These are phyloP conservation scores for Labrus mixtus DNA, from an alignment of 2,113 vertebrate species.

Conservation along the genomic window DNA sequence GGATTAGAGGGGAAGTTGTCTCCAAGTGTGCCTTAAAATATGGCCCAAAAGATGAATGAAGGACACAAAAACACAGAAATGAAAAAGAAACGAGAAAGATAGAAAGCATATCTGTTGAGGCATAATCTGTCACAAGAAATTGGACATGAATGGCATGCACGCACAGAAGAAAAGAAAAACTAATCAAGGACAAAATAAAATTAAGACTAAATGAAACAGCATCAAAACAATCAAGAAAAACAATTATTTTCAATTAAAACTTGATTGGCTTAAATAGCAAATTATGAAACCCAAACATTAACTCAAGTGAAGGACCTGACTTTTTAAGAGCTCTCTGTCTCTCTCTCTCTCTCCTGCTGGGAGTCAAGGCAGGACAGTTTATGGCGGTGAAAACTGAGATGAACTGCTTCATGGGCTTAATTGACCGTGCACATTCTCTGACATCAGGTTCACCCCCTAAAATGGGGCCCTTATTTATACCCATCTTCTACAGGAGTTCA, in stretches of 20 bases:
- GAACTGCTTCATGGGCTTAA: conserved; percentile 67
- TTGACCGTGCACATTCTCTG: conserved; percentile 62
- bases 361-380: conserved; percentile 1
- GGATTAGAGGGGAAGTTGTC: background rate
- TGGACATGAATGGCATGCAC: background rate
- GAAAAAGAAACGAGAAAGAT: background rate
- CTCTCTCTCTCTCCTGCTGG: background rate
- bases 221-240: background rate
- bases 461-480: conserved; percentile 66
- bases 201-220: background rate
- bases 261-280: background rate
- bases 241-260: background rate
- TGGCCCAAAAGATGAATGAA: background rate
- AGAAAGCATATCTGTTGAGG: background rate
- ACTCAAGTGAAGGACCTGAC: background rate
- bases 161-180: background rate
- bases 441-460: conserved; percentile 48
- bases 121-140: background rate
- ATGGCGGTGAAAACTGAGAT: conserved; percentile 39
- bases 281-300: conserved; percentile 3
- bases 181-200: background rate
- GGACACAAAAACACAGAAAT: background rate
- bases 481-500: conserved; percentile 58
- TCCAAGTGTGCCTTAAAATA: background rate
- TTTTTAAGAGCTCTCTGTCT: background rate